Evolutionary conservation across 2,113 vertebrate genomes (phyloP).

Genomic region (Halichoeres trimaculatus): DNA sequence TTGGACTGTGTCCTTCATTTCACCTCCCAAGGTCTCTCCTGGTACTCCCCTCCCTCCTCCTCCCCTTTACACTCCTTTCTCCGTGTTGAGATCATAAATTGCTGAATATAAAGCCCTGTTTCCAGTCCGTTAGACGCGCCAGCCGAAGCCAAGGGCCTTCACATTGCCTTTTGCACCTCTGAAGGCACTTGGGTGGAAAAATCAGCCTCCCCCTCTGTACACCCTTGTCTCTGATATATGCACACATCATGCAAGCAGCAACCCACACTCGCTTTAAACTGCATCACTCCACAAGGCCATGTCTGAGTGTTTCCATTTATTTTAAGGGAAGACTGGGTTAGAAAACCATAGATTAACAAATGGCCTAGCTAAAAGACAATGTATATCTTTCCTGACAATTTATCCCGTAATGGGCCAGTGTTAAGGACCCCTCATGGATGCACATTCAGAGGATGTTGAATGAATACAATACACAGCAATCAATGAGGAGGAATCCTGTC

Average conservation of each 20-base stretch:
- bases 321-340: conserved; percentile 56
- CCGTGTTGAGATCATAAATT: conserved; percentile 78
- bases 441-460: conserved; percentile 6
- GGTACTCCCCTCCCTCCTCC: conserved; percentile 45
- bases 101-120: conserved; percentile 82
- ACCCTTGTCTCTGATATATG: conserved; percentile 60
- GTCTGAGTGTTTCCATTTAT: conserved; percentile 53
- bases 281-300: conserved; percentile 66
- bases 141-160: conserved; percentile 75
- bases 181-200: conserved; percentile 76
- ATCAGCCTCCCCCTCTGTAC: conserved; percentile 51
- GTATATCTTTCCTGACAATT: conserved; percentile 69
- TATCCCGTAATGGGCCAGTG: conserved; percentile 46
- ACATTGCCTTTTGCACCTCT: conserved; percentile 69
- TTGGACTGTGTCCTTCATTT: conserved; percentile 79
- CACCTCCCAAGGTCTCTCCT: conserved; percentile 73
- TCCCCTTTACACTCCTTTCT: conserved; percentile 54
- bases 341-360: conserved; percentile 69
- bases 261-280: conserved; percentile 29
- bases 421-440: neutral
- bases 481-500: neutral
- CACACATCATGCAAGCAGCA: conserved; percentile 73
- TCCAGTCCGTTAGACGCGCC: conserved; percentile 80
- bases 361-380: conserved; percentile 50
- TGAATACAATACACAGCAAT: neutral